Percentiles rank a stretch among this genome's conserved stretches.
These are phyloP conservation scores for Acholoe squamosa DNA, from an alignment of 2,888 invertebrate species.

Conservation along the genomic window DNA sequence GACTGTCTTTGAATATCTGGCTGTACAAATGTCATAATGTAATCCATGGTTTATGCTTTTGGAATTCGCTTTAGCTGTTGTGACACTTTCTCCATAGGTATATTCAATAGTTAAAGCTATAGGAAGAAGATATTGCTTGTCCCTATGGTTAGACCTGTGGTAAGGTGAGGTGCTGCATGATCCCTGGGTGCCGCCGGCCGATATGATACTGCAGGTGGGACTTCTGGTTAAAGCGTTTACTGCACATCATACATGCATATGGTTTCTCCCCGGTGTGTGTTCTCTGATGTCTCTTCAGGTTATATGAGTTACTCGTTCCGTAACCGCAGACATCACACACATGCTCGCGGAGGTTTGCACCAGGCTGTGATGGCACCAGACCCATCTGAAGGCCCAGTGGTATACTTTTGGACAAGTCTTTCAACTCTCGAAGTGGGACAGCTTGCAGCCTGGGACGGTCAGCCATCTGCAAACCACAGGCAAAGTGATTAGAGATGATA, in stretches of 20 bases:
- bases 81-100: no score
- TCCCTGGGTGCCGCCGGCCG: background rate
- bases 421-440: background rate
- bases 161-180: slow-evolving; percentile 15
- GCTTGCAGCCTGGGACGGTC: background rate
- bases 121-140: background rate
- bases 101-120: no score
- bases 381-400: background rate
- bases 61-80: no score
- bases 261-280: slow-evolving; percentile 55
- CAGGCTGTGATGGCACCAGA: background rate
- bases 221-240: slow-evolving; percentile 42
- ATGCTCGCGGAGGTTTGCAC: background rate
- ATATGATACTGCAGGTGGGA: slow-evolving; percentile 40
- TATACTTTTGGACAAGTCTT: background rate
- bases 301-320: background rate
- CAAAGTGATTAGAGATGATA: slow-evolving; percentile 6
- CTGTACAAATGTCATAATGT: no score
- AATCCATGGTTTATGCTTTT: no score
- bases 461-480: slow-evolving; percentile 47
- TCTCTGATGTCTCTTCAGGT: background rate
- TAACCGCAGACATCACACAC: slow-evolving; percentile 34
- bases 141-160: background rate
- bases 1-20: no score
- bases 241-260: background rate